Percentiles rank a stretch among this genome's conserved stretches.
phyloP scores from a whole-genome alignment of 2,113 vertebrate species.

The Myrmecobius fasciatus region DNA sequence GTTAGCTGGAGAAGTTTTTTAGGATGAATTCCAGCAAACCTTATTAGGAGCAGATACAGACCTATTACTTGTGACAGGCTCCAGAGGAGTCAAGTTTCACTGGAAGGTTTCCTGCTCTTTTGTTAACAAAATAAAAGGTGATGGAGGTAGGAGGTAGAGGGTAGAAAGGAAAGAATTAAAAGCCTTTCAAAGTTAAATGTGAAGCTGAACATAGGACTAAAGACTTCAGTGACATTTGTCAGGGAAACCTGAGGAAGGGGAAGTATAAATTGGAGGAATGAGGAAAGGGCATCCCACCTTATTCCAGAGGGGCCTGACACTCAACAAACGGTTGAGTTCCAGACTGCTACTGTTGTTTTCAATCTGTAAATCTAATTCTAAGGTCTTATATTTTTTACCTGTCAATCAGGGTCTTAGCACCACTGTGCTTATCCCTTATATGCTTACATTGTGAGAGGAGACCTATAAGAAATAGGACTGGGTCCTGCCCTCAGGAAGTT shows the following conservation, averaged over 20 bases:
- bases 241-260: not conserved
- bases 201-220: slow-evolving; percentile 39
- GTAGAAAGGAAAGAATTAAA: not conserved
- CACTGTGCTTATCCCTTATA: not conserved
- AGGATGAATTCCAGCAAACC: not conserved
- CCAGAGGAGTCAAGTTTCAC: not conserved
- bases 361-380: not conserved
- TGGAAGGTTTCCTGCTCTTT: accelerated
- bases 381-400: not conserved
- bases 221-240: not conserved
- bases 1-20: accelerated
- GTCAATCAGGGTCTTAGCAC: too few relatives aligned
- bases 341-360: not conserved
- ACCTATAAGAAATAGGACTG: not conserved
- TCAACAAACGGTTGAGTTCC: not conserved
- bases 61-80: slow-evolving; percentile 39
- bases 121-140: slow-evolving; percentile 16
- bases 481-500: not conserved
- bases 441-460: not conserved
- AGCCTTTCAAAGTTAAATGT: not conserved
- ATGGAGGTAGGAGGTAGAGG: not conserved
- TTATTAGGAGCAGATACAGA: slow-evolving; percentile 32
- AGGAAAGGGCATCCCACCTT: not conserved
- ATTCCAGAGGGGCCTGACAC: not conserved
- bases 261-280: not conserved